Conservation (phyloP, 2,113 vertebrate genomes). For the Nibea albiflora region DNA sequence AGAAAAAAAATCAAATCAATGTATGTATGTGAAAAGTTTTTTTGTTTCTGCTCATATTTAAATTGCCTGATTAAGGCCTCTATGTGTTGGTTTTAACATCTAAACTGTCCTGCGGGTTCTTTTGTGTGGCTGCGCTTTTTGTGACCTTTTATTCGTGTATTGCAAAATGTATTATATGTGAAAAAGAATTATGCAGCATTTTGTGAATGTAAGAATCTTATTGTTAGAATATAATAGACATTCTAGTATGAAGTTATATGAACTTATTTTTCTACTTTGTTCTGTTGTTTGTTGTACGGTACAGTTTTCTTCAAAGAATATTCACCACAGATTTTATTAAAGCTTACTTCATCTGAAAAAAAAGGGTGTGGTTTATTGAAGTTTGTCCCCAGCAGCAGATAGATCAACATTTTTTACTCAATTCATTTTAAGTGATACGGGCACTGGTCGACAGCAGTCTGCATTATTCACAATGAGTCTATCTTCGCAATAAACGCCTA, state of each 20-base stretch:
- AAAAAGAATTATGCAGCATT: constrained; percentile 48
- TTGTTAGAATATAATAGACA: constrained; percentile 25
- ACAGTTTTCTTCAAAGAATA: constrained; percentile 56
- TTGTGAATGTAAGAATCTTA: constrained; percentile 65
- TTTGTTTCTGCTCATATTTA: constrained; percentile 12
- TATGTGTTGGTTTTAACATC: constrained; percentile 5
- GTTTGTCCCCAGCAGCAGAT: too few relatives aligned
- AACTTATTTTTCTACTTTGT: constrained; percentile 75
- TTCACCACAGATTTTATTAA: constrained; percentile 60
- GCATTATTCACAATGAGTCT: too few relatives aligned
- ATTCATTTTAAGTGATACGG: too few relatives aligned
- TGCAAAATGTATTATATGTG: constrained; percentile 50
- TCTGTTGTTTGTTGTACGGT: constrained; percentile 52
- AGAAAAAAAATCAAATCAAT: not conserved
- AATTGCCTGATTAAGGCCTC: not conserved
- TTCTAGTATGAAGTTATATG: constrained; percentile 44
- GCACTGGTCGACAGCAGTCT: too few relatives aligned
- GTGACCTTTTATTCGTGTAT: constrained; percentile 25
- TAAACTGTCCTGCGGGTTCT: constrained; percentile 15
- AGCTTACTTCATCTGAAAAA: constrained; percentile 36
- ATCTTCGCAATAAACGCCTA: too few relatives aligned
- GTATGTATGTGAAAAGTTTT: not conserved
- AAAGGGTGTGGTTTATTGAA: not conserved
- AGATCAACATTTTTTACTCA: too few relatives aligned
- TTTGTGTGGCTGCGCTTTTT: constrained; percentile 24